Conservation (phyloP, 1,140 invertebrate species). For the Penaeus japonicus region DNA sequence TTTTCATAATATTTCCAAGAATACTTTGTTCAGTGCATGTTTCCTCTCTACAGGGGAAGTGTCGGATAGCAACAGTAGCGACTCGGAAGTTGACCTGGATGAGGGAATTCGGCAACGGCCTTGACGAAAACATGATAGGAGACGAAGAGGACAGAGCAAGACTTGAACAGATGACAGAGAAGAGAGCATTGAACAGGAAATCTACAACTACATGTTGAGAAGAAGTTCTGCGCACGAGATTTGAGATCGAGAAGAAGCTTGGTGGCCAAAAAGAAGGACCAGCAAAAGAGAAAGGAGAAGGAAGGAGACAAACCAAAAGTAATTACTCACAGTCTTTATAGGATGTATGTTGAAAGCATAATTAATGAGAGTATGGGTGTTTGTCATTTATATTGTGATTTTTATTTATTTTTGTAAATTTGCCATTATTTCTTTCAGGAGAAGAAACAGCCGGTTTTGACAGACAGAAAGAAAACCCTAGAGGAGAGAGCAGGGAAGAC, state of each 20-base stretch:
- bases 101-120: constrained; percentile 81
- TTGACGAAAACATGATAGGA: constrained; percentile 96
- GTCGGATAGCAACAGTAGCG: constrained; percentile 63
- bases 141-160: constrained; percentile 92
- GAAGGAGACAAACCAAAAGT: constrained; percentile 60
- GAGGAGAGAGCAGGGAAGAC: constrained; percentile 85
- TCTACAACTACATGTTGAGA: constrained; percentile 95
- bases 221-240: constrained; percentile 90
- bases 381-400: not conserved
- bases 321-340: constrained; percentile 61
- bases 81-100: constrained; percentile 69
- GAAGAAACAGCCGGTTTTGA: constrained; percentile 63
- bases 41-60: constrained; percentile 71
- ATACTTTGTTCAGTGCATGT: not conserved
- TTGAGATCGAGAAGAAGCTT: constrained; percentile 96
- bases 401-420: not conserved
- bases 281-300: constrained; percentile 70
- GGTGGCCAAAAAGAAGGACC: constrained; percentile 82
- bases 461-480: constrained; percentile 85
- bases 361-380: not conserved
- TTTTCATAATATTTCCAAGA: not conserved
- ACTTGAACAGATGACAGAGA: constrained; percentile 92
- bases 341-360: not conserved
- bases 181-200: constrained; percentile 95
- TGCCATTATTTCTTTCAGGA: constrained; percentile 22